Base-by-base conservation (phyloP, 2,113 vertebrate genomes). In the Ptychochromis oligacanthus region DNA sequence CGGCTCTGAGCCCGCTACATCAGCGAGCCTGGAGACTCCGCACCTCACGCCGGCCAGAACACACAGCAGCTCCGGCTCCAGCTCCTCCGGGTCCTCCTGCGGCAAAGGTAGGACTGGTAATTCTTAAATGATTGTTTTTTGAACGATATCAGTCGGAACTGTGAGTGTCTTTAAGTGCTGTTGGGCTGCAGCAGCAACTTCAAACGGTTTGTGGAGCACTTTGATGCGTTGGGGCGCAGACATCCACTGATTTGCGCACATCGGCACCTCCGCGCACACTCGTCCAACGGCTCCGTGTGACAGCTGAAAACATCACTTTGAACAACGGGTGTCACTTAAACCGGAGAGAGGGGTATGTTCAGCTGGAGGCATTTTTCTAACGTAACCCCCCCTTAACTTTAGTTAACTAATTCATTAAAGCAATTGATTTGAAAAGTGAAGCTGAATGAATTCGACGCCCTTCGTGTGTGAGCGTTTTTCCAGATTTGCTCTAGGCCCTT, bases 1-100 rank as follows among this genome's bases (percentile, higher is more conserved):
- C 92, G 91, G 91, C 93, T 91, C 95, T 77, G 95, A 96, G 85
- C 91, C 95, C 92, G 95, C 92, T 67, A 84, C 94, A 77, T 90
- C 93, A 84, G 89, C 93, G 46, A 72, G 67, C 90, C 85, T 90
- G 87, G 95, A 95, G 90, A 89, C 93, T 84, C 93, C 95, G 94
- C 91, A 93, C 59, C 92, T 91, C 79, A 87, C 94, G 56, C 83
- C 95, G 58, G 92, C 81, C 80, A 94, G 93, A 90, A 94, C 95
- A 61, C 95, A 94, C 92, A 95, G 94, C 94, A 94, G 96, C 91
- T 95, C 96, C 90, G 89, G 95, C 89, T 83, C 91, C 94, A 86
- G 93, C 93, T 81, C 74, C 77, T 80, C 77, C 83, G 59, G 95
- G 87, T 95, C 95, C 89, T 88, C 95, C 90, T 81, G 82, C 92